Percentiles rank a stretch among this genome's conserved stretches.
Conservation (phyloP, 2,113 vertebrate species). For the Tachysurus fulvidraco region DNA sequence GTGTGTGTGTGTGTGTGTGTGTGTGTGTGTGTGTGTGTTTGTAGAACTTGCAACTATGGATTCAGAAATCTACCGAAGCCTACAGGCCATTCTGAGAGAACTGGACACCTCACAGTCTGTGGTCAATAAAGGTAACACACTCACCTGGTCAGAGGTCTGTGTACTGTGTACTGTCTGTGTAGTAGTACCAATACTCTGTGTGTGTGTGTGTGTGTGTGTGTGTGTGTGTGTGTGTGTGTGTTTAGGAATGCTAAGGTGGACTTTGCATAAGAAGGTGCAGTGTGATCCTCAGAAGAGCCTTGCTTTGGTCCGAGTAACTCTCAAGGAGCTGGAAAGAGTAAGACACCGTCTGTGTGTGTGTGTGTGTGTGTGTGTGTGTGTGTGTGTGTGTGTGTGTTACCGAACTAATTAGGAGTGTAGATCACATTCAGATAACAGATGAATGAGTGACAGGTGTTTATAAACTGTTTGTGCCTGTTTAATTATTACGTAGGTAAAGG, state of each 20-base stretch:
- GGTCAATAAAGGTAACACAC: conserved; percentile 76
- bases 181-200: background rate
- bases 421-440: background rate
- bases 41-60: conserved; percentile 68
- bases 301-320: conserved; percentile 79
- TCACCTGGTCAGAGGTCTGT: too few species aligned
- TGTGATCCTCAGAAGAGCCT: conserved; percentile 77
- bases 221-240: conserved; percentile 39
- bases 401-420: background rate
- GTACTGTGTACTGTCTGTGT: background rate
- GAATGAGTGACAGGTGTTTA: background rate
- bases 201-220: too few species aligned
- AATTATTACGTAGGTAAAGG: background rate
- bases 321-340: conserved; percentile 92
- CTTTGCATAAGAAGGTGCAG: conserved; percentile 88
- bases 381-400: conserved; percentile 4
- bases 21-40: conserved; percentile 13
- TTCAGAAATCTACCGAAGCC: conserved; percentile 82
- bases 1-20: background rate
- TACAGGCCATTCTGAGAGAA: conserved; percentile 83
- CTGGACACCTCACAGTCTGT: conserved; percentile 68
- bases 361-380: conserved; percentile 18
- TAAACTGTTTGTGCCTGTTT: background rate
- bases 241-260: conserved; percentile 92
- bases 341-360: conserved; percentile 43